Percentiles rank a stretch among this genome's conserved stretches.
Conservation (phyloP, 92 coral and sea anemone genomes). For the Palythoa grandiflora region DNA sequence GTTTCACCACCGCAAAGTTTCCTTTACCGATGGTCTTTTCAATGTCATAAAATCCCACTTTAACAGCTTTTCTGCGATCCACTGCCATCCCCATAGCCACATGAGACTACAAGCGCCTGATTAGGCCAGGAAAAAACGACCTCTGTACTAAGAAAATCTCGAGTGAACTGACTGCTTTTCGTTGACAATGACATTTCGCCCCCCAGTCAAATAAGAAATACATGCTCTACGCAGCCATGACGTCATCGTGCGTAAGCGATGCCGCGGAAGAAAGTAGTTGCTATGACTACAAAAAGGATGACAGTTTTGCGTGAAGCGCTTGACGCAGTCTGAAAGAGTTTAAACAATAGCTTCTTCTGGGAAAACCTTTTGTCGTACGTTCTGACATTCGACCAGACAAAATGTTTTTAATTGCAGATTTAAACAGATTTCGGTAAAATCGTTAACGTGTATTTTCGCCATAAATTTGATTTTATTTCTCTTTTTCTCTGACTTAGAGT, state of each 20-base stretch:
- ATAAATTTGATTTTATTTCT: not conserved
- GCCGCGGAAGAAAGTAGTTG: slow-evolving; percentile 91
- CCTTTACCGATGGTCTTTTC: slow-evolving; percentile 99
- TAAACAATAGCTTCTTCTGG: slow-evolving; percentile 54
- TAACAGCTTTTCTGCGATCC: slow-evolving; percentile 88
- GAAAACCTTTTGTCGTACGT: slow-evolving; percentile 35
- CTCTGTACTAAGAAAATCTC: slow-evolving; percentile 61
- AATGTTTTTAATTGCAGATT: slow-evolving; percentile 56
- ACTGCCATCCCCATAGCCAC: slow-evolving; percentile 97
- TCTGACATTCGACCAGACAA: slow-evolving; percentile 44
- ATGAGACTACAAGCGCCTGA: slow-evolving; percentile 73
- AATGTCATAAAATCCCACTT: slow-evolving; percentile 97
- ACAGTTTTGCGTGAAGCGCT: slow-evolving; percentile 69
- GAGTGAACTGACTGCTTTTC: slow-evolving; percentile 72
- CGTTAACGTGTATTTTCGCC: not conserved
- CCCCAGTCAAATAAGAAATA: slow-evolving; percentile 72
- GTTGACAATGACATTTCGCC: slow-evolving; percentile 85
- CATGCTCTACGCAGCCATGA: slow-evolving; percentile 81
- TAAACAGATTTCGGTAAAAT: not conserved
- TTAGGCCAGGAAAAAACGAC: slow-evolving; percentile 62
- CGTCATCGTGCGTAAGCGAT: slow-evolving; percentile 95
- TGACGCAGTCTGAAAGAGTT: slow-evolving; percentile 69
- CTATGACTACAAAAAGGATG: slow-evolving; percentile 79
- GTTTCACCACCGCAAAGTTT: slow-evolving; percentile 98
- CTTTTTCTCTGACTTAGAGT: not conserved